Evolutionary conservation across 1,140 invertebrate species (phyloP).

Genomic region (Diuraphis noxia): DNA sequence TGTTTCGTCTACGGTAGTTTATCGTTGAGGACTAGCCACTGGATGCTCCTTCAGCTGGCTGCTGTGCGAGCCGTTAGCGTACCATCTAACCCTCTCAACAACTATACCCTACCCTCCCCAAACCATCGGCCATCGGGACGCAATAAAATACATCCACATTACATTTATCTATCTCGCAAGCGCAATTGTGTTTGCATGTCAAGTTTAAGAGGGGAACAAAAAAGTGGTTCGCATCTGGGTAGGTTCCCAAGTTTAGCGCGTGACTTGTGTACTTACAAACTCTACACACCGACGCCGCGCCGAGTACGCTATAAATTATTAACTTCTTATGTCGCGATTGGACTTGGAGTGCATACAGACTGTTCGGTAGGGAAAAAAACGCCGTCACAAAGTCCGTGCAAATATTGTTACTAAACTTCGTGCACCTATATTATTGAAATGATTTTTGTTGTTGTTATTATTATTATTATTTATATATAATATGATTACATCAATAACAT

Average conservation of each 20-base stretch:
- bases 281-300: neutral
- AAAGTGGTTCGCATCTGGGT: neutral
- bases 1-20: neutral
- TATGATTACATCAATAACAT: neutral
- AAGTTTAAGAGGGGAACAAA: neutral
- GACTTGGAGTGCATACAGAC: neutral
- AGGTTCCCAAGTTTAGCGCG: conserved; percentile 1
- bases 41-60: neutral
- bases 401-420: neutral
- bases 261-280: conserved; percentile 30
- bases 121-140: neutral
- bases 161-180: conserved; percentile 12
- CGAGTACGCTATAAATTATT: conserved; percentile 14
- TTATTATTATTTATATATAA: neutral
- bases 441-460: neutral
- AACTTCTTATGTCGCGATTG: neutral
- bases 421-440: neutral
- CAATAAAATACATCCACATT: conserved; percentile 28
- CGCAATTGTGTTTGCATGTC: conserved; percentile 23
- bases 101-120: neutral
- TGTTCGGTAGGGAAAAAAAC: neutral
- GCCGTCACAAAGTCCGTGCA: neutral
- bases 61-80: neutral
- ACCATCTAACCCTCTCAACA: neutral
- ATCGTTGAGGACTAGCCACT: neutral